Conservation (phyloP, 2,888 invertebrate genomes). For the Lepidochitona cinerea region DNA sequence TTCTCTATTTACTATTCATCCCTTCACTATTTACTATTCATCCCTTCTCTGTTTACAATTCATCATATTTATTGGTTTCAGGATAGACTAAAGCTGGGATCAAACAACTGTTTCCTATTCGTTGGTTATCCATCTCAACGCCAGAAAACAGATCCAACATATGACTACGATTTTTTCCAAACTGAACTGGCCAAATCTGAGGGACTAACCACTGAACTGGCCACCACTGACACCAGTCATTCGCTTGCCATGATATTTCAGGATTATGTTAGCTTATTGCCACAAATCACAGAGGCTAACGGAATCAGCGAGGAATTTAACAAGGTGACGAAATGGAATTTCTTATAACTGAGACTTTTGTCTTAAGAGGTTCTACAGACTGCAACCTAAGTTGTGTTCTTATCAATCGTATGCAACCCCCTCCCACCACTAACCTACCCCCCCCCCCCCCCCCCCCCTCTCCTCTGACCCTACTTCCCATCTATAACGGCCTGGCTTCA, state of each 20-base stretch:
- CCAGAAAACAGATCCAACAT: constrained; percentile 25
- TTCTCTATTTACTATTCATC: too few species aligned
- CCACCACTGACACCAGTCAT: constrained; percentile 17
- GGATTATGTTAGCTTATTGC: constrained; percentile 50
- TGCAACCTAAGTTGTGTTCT: too few species aligned
- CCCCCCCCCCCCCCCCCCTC: too few species aligned
- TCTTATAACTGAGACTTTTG: too few species aligned
- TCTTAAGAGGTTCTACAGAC: too few species aligned
- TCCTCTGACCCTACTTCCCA: too few species aligned
- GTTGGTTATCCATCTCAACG: constrained; percentile 45
- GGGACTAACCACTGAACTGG: constrained; percentile 31
- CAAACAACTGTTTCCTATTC: constrained; percentile 49
- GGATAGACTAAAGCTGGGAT: constrained; percentile 55
- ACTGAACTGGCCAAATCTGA: constrained; percentile 51
- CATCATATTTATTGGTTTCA: constrained; percentile 26
- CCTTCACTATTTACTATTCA: too few species aligned
- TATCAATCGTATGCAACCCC: too few species aligned
- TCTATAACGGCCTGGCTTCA: too few species aligned
- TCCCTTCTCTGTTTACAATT: too few species aligned
- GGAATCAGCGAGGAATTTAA: constrained; percentile 55
- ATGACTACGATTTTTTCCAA: constrained; percentile 52
- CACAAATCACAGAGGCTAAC: constrained; percentile 54
- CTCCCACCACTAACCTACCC: too few species aligned
- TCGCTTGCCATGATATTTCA: constrained; percentile 41
- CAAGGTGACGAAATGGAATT: too few species aligned